Evolutionary conservation across 1,140 invertebrate species (phyloP).

Genomic region (Phenacoccus solenopsis): DNA sequence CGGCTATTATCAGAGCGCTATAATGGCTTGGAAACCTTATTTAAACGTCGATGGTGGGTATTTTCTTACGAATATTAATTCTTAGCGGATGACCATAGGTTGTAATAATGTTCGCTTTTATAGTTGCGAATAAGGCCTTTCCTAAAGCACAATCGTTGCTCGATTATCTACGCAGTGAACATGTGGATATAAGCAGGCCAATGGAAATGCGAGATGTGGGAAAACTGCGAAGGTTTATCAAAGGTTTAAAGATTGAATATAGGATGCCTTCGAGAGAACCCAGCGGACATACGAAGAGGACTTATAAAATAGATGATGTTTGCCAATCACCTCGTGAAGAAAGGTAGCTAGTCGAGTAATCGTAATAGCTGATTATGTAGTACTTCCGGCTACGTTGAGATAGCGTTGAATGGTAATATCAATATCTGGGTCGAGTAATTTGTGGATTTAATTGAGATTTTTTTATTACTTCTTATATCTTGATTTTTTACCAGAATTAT

Average conservation of each 20-base stretch:
- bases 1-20: slow-evolving; percentile 58
- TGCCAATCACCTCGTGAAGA: slow-evolving; percentile 27
- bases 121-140: slow-evolving; percentile 54
- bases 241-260: slow-evolving; percentile 35
- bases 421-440: too few species aligned
- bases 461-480: too few species aligned
- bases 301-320: slow-evolving; percentile 41
- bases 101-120: too few species aligned
- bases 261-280: slow-evolving; percentile 33
- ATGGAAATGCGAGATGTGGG: neutral
- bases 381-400: too few species aligned
- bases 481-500: too few species aligned
- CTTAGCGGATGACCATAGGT: too few species aligned
- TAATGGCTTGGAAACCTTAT: slow-evolving; percentile 54
- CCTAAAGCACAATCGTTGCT: slow-evolving; percentile 32
- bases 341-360: slow-evolving; percentile 19
- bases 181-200: neutral
- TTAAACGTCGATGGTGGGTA: slow-evolving; percentile 58
- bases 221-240: slow-evolving; percentile 26
- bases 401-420: too few species aligned
- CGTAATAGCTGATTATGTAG: too few species aligned
- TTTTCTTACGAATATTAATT: slow-evolving; percentile 15
- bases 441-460: too few species aligned
- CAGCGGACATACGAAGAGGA: slow-evolving; percentile 30
- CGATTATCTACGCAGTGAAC: slow-evolving; percentile 1